Evolutionary conservation across 2,888 invertebrate genomes (phyloP), one percentile per base, ranked within the genome.

Genomic region (Furcula furcula): DNA sequence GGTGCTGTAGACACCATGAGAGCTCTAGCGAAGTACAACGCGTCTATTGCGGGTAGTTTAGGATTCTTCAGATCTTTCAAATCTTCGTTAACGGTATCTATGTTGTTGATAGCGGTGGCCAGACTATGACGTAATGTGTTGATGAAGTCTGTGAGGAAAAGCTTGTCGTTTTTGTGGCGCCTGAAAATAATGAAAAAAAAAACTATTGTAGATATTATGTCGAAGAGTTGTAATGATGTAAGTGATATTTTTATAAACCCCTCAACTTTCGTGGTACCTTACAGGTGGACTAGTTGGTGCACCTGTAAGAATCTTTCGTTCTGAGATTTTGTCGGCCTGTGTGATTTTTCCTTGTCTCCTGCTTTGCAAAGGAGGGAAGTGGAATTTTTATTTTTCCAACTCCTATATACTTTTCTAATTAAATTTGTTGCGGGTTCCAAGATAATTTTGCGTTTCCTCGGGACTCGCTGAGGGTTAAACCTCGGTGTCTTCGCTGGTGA

Each of bases 1-100:
- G 97, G 95, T 40, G 94, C 91, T 0, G 94, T 92, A 41, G 95
- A 90, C 4, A 95, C 88, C 60, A 93, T 90, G 0, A 94, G 90
- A 9, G 93, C 91, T 55, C 91, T 90, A 0, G 94, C 93, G 34
- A 96, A 83, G 71, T 95, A 96, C 22, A 93, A 80, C 0, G 94
- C 91, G 7, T 91, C 88, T 7, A 94, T 82, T 19, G 91, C 90
- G 4, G 92, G 90, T 7, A 94, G 66, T 27, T 89, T 89, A 28
- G 87, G 86, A 46, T 83, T 87, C 40, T 63, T 77, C 7, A 70
- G 16, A 9, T 58, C 55, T 1, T 51, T 46, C 1, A 55, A 36
- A 14, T 53, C 52, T 0, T 53, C 46, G 0, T 11, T 7, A 9
- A 57, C 55, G 2, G 46, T 45, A 1, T 66, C 48, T 0, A 55